Evolutionary conservation across 2,797 vertebrate species (phyloP).

Genomic region (Enteromius unitaeniatus): DNA sequence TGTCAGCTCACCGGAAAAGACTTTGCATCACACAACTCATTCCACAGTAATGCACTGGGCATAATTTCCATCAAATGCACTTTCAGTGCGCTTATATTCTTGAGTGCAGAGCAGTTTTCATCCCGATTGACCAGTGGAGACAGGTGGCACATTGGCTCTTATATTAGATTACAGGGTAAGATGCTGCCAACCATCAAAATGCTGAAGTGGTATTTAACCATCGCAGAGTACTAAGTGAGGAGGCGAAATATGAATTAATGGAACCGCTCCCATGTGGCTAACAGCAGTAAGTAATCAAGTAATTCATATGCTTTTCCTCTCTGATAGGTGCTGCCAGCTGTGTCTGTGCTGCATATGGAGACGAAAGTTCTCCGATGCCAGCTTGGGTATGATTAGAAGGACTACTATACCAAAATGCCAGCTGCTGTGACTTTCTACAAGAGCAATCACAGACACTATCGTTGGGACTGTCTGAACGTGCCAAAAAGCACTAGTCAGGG

Average conservation of each 20-base stretch:
- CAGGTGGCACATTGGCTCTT: constrained; percentile 43
- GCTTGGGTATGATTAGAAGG: constrained; percentile 43
- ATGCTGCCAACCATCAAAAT: constrained; percentile 39
- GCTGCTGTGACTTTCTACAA: constrained; percentile 32
- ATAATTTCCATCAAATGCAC: constrained; percentile 20
- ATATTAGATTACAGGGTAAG: constrained; percentile 46
- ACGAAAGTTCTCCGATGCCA: constrained; percentile 41
- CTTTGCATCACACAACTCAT: constrained; percentile 3
- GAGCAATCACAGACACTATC: constrained; percentile 33
- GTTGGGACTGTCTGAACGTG: constrained; percentile 36
- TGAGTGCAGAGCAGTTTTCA: constrained; percentile 30
- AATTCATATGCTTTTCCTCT: constrained; percentile 57
- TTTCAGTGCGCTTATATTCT: constrained; percentile 15
- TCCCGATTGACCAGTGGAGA: constrained; percentile 31
- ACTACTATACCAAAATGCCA: constrained; percentile 38
- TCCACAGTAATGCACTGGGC: background rate
- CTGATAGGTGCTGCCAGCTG: constrained; percentile 59
- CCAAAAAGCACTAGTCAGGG: constrained; percentile 12
- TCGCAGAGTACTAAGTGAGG: constrained; percentile 38
- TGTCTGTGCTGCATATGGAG: constrained; percentile 32
- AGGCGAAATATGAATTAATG: constrained; percentile 61
- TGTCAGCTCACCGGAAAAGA: background rate
- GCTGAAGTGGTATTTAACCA: constrained; percentile 52
- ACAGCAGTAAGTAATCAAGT: constrained; percentile 59
- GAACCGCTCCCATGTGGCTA: constrained; percentile 56